These are phyloP conservation scores for Eulemur rufifrons DNA, from an alignment of 2,113 vertebrate genomes.

Conservation along the genomic window DNA sequence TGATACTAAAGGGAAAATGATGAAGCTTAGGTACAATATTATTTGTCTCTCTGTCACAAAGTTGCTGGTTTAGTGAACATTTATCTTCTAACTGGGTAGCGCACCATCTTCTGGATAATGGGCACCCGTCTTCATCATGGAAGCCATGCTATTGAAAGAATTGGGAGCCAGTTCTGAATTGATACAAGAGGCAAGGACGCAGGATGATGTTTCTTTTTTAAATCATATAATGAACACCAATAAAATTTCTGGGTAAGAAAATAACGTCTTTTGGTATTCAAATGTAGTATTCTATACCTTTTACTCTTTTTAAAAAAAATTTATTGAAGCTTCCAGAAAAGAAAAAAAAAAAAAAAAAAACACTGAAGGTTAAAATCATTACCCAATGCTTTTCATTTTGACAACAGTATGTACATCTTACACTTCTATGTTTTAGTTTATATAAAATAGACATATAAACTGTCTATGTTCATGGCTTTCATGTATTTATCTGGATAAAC, in stretches of 20 bases:
- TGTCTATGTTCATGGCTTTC: not conserved
- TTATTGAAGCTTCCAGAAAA: not conserved
- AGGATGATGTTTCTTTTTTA: rapidly evolving
- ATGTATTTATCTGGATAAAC: not conserved
- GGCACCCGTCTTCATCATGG: rapidly evolving
- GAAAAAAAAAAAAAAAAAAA: not conserved
- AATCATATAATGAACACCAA: not conserved
- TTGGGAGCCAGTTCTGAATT: rapidly evolving
- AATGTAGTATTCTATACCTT: not conserved
- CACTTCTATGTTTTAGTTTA: not conserved
- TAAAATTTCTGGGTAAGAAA: not conserved
- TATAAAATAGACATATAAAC: not conserved
- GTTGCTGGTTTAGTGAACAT: rapidly evolving
- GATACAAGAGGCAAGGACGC: rapidly evolving
- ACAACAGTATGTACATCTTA: not conserved
- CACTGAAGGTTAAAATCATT: not conserved
- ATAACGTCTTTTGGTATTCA: not conserved
- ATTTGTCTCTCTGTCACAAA: not conserved
- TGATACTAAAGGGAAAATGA: not conserved
- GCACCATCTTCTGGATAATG: rapidly evolving
- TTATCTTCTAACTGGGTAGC: no score
- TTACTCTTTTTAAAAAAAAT: not conserved
- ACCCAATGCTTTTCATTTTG: not conserved
- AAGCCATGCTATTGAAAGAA: not conserved
- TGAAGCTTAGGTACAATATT: not conserved